Evolutionary conservation across 92 coral and sea anemone genomes (phyloP).

Genomic region (Paragorgia papillata): DNA sequence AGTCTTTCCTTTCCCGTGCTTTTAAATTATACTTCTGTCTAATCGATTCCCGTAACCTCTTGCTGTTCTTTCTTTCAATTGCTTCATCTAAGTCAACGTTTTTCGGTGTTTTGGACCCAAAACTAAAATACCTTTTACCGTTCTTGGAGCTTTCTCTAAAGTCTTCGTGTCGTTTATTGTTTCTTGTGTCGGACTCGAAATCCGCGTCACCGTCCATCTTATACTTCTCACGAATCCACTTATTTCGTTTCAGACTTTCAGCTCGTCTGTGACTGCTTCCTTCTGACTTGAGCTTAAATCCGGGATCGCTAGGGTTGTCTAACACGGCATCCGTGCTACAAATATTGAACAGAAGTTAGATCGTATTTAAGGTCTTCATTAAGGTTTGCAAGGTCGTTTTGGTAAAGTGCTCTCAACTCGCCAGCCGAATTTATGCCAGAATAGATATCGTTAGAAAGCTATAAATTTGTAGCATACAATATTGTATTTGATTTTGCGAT

Average conservation of each 20-base stretch:
- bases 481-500: no score
- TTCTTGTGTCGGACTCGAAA: slow-evolving; percentile 18
- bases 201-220: slow-evolving; percentile 56
- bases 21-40: slow-evolving; percentile 75
- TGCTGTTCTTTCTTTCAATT: slow-evolving; percentile 69
- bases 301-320: slow-evolving; percentile 24
- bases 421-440: no score
- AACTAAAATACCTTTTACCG: slow-evolving; percentile 23
- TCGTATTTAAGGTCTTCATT: no score
- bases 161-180: slow-evolving; percentile 9
- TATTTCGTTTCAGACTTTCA: slow-evolving; percentile 76
- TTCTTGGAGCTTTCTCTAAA: neutral
- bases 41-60: slow-evolving; percentile 77
- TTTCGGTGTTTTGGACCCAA: slow-evolving; percentile 65
- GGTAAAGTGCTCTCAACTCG: no score
- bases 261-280: slow-evolving; percentile 67
- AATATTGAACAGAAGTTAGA: neutral
- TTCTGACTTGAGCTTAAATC: slow-evolving; percentile 35
- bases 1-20: neutral
- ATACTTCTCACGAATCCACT: slow-evolving; percentile 69
- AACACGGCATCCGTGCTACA: slow-evolving; percentile 10
- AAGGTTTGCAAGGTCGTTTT: no score
- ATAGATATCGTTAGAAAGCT: no score
- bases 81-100: slow-evolving; percentile 67
- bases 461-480: no score